These are phyloP conservation scores for Pristionchus fissidentatus DNA, from an alignment of 2,888 invertebrate genomes.

Conservation along the genomic window DNA sequence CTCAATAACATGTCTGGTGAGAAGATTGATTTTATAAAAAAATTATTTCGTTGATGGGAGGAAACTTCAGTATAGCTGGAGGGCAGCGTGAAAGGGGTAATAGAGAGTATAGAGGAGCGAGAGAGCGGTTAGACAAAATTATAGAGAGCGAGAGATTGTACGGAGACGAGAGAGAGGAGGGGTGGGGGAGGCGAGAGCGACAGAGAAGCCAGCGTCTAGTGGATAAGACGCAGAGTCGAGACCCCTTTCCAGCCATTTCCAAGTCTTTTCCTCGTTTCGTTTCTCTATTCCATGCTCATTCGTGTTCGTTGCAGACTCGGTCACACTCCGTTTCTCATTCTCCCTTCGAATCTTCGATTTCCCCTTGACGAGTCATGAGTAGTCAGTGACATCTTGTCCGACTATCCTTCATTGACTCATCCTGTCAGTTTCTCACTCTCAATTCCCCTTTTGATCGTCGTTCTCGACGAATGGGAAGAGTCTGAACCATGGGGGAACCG, in stretches of 20 bases:
- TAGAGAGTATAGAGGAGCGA: neutral
- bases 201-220: neutral
- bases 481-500: constrained; percentile 36
- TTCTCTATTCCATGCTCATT: neutral
- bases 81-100: constrained; percentile 12
- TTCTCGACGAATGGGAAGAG: constrained; percentile 35
- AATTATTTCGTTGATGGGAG: neutral
- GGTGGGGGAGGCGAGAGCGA: constrained; percentile 24
- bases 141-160: neutral
- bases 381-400: constrained; percentile 39
- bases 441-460: constrained; percentile 1
- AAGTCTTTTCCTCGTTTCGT: neutral
- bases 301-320: neutral
- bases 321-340: constrained; percentile 19
- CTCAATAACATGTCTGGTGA: too few species aligned
- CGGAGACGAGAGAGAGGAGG: constrained; percentile 7
- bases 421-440: constrained; percentile 9
- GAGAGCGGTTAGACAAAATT: neutral
- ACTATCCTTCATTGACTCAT: constrained; percentile 16
- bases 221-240: constrained; percentile 3
- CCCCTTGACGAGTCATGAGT: constrained; percentile 25
- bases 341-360: constrained; percentile 21
- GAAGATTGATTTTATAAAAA: too few species aligned
- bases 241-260: neutral
- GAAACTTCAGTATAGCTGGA: constrained; percentile 11